These are phyloP conservation scores for Agrypnia vestita DNA, from an alignment of 1,140 invertebrate species.

Conservation along the genomic window DNA sequence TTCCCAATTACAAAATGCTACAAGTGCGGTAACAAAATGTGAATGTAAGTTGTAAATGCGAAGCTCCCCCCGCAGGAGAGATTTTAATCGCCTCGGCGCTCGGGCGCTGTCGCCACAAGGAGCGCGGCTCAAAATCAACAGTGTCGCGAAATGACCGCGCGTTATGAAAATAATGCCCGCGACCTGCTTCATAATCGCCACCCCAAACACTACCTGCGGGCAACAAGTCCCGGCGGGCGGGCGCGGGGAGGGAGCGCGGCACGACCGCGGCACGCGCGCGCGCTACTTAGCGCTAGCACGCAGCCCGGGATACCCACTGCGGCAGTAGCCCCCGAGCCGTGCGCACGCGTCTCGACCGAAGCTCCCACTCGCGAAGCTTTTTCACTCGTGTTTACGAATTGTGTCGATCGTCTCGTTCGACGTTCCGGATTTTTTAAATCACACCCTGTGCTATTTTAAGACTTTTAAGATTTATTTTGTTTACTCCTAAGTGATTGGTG, in stretches of 20 bases:
- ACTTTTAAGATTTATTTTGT: constrained; percentile 10
- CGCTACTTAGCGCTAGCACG: constrained; percentile 70
- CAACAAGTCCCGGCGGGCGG: constrained; percentile 57
- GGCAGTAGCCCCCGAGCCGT: constrained; percentile 68
- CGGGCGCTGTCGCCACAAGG: background rate
- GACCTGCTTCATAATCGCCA: constrained; percentile 49
- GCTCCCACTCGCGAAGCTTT: constrained; percentile 29
- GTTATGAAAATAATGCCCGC: constrained; percentile 43
- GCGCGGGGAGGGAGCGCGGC: constrained; percentile 63
- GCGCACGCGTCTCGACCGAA: constrained; percentile 66
- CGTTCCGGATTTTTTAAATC: background rate
- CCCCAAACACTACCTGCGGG: constrained; percentile 36
- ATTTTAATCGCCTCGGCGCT: background rate
- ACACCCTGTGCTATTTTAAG: constrained; percentile 37
- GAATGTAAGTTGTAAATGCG: too few relatives aligned
- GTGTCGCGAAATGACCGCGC: constrained; percentile 38
- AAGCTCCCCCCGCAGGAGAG: background rate
- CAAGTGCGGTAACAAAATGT: too few relatives aligned
- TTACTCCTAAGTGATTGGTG: constrained; percentile 21
- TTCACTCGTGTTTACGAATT: constrained; percentile 21
- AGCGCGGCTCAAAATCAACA: constrained; percentile 11
- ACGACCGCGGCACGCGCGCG: constrained; percentile 61
- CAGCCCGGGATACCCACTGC: constrained; percentile 65
- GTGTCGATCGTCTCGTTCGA: constrained; percentile 6
- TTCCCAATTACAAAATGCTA: too few relatives aligned